Evolutionary conservation across 2,888 invertebrate species (phyloP).

Genomic region (Dendrolimus pini): DNA sequence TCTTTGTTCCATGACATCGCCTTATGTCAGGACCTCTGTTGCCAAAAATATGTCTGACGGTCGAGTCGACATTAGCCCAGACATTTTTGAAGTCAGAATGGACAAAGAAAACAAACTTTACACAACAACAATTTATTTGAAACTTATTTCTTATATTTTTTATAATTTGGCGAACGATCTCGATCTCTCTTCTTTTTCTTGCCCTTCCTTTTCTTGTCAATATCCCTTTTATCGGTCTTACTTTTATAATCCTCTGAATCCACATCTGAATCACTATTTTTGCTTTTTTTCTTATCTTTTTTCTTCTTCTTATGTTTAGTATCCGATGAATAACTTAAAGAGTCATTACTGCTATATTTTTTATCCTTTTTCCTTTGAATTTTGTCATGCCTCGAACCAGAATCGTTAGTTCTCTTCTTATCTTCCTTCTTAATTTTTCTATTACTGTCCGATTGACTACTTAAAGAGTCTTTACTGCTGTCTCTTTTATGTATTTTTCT

Average conservation of each 20-base stretch:
- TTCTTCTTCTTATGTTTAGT: conserved; percentile 28
- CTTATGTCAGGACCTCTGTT: too few relatives aligned
- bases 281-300: conserved; percentile 41
- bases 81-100: too few relatives aligned
- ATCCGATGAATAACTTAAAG: conserved; percentile 36
- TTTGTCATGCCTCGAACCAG: conserved; percentile 22
- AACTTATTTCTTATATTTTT: conserved; percentile 64
- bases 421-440: conserved; percentile 26
- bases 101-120: conserved; percentile 11
- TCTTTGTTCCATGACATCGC: too few relatives aligned
- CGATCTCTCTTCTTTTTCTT: conserved; percentile 73
- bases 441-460: conserved; percentile 39
- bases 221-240: conserved; percentile 65
- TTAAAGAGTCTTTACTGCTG: conserved; percentile 20
- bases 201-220: conserved; percentile 76
- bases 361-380: conserved; percentile 3
- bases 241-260: conserved; percentile 74
- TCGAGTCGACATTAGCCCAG: too few relatives aligned
- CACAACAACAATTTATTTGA: conserved; percentile 10
- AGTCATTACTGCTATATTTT: conserved; percentile 17
- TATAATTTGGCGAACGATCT: conserved; percentile 69
- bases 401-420: conserved; percentile 46
- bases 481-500: conserved; percentile 11
- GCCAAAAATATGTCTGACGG: too few relatives aligned
- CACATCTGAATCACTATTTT: conserved; percentile 48